Percentiles rank a stretch among this genome's conserved stretches.
phyloP scores from a whole-genome alignment of 2,888 invertebrate species.

The Leptarthrus brevirostris region DNA sequence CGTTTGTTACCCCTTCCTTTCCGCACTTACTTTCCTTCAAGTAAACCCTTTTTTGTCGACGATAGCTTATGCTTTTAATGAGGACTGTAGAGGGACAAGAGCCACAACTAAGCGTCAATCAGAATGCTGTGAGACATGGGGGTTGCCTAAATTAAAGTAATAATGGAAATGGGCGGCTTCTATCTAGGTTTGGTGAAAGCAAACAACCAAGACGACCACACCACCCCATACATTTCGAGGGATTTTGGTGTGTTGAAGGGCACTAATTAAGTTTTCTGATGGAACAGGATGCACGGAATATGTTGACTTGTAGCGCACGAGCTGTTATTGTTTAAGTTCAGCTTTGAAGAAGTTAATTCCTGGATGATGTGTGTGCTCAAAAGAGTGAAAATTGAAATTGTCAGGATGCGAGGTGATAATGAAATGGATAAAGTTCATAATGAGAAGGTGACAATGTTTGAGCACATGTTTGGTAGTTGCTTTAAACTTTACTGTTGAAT shows the following conservation, averaged over 20 bases:
- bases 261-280: conserved; percentile 42
- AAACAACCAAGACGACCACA: conserved; percentile 6
- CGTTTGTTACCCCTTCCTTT: conserved; percentile 21
- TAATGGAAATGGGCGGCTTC: conserved; percentile 46
- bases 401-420: not conserved
- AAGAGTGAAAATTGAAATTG: not conserved
- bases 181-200: conserved; percentile 6
- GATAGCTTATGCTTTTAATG: conserved; percentile 48
- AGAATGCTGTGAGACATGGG: not conserved
- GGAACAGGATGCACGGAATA: conserved; percentile 9
- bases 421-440: too few relatives aligned
- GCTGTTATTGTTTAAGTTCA: not conserved
- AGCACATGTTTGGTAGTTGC: too few relatives aligned
- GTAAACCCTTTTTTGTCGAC: conserved; percentile 31
- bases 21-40: conserved; percentile 1
- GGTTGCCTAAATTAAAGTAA: conserved; percentile 46
- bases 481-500: too few relatives aligned
- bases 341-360: conserved; percentile 16
- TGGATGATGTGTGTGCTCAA: not conserved
- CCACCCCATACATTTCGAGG: not conserved
- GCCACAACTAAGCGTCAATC: conserved; percentile 41
- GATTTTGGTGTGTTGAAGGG: conserved; percentile 26
- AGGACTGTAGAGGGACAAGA: conserved; percentile 24
- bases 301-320: conserved; percentile 12
- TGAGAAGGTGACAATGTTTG: too few relatives aligned